Percentiles rank a stretch among this genome's conserved stretches.
Conservation (phyloP, 2,113 vertebrate species). For the Cyanocitta stelleri region DNA sequence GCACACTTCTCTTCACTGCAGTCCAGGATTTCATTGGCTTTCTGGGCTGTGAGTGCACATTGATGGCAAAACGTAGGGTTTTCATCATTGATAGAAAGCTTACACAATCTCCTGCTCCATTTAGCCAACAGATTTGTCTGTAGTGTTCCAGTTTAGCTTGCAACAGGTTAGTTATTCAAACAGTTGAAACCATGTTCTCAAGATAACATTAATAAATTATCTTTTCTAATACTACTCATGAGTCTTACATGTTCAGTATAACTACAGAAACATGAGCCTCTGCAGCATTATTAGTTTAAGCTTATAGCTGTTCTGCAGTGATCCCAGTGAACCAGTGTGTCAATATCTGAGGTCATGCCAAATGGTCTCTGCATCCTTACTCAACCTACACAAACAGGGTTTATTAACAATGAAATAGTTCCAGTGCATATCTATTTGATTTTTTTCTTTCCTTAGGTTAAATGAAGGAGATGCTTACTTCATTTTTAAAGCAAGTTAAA, state of each 20-base stretch:
- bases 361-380: not conserved
- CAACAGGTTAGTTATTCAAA: not conserved
- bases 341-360: not conserved
- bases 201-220: not conserved
- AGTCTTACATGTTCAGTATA: not conserved
- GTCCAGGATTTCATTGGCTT: fast-evolving
- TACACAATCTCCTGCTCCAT: not conserved
- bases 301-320: not conserved
- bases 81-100: not conserved
- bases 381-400: not conserved
- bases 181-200: not conserved
- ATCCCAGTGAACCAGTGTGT: not conserved
- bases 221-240: not conserved
- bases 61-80: not conserved
- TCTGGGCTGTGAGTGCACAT: not conserved
- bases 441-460: not conserved
- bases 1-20: not conserved
- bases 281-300: not conserved
- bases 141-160: not conserved
- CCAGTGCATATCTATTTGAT: fast-evolving
- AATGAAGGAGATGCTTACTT: constrained; percentile 35
- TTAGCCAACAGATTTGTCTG: not conserved
- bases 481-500: not conserved
- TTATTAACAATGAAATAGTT: not conserved
- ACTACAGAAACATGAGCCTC: not conserved